Percentiles rank a stretch among this genome's conserved stretches.
Evolutionary conservation across 1,140 invertebrate species (phyloP).

Genomic region (Anadara kagoshimensis): DNA sequence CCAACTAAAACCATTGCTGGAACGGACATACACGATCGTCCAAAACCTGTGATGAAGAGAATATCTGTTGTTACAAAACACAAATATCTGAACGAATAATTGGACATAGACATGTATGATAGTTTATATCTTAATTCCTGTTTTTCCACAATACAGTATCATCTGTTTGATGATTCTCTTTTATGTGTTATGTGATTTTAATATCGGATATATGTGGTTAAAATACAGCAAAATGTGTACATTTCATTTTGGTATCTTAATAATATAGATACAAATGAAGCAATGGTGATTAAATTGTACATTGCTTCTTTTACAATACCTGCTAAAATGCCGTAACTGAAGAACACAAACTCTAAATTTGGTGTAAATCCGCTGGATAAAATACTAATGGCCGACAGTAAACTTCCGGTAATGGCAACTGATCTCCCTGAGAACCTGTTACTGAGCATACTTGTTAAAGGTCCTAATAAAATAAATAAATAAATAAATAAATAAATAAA

Average conservation of each 20-base stretch:
- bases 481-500: background rate
- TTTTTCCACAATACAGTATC: too few species aligned
- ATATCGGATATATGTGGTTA: too few species aligned
- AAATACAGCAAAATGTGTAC: too few species aligned
- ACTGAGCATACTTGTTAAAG: slow-evolving; percentile 19
- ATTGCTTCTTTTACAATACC: slow-evolving; percentile 79
- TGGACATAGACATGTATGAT: too few species aligned
- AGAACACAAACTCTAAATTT: slow-evolving; percentile 42
- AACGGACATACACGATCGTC: slow-evolving; percentile 64
- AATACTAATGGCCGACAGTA: slow-evolving; percentile 10
- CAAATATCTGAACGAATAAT: too few species aligned
- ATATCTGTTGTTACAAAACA: too few species aligned
- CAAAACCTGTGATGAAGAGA: slow-evolving; percentile 61
- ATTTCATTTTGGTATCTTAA: too few species aligned
- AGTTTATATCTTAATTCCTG: too few species aligned
- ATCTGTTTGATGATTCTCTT: too few species aligned
- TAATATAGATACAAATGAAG: too few species aligned
- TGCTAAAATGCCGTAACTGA: slow-evolving; percentile 47
- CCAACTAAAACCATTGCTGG: slow-evolving; percentile 67
- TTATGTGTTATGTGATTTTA: too few species aligned
- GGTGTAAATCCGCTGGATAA: slow-evolving; percentile 76
- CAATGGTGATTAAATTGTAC: too few species aligned
- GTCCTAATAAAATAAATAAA: slow-evolving; percentile 13
- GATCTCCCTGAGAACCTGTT: slow-evolving; percentile 37
- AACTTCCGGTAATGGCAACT: background rate